Conservation (phyloP, 2,888 invertebrate genomes). For the Ochropacha duplaris region DNA sequence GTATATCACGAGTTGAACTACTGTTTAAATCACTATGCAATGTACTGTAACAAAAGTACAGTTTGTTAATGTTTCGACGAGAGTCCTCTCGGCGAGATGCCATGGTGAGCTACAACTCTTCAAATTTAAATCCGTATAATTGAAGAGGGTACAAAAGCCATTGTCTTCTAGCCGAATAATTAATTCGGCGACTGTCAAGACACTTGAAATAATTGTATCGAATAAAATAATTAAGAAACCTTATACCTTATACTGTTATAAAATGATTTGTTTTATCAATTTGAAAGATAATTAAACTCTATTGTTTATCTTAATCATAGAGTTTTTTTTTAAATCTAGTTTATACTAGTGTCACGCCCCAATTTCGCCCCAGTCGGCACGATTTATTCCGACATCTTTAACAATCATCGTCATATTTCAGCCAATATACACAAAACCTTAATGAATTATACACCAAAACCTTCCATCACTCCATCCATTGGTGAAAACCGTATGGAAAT, state of each 20-base stretch:
- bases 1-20: neutral
- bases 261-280: neutral
- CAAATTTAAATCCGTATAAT: conserved; percentile 12
- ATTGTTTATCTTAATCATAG: too few species aligned
- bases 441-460: too few species aligned
- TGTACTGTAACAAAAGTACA: neutral
- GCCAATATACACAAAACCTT: too few species aligned
- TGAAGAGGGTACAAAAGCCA: conserved; percentile 6
- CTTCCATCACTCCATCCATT: too few species aligned
- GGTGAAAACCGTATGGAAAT: too few species aligned
- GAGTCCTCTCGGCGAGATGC: neutral
- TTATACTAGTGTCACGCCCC: too few species aligned
- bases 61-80: neutral
- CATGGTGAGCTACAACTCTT: neutral
- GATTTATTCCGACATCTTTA: too few species aligned
- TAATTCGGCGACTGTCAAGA: conserved; percentile 8
- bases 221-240: neutral
- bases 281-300: too few species aligned
- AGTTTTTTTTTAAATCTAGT: too few species aligned
- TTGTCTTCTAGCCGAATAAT: conserved; percentile 9
- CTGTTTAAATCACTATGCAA: neutral
- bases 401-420: too few species aligned
- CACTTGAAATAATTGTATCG: neutral
- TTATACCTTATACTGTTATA: neutral
- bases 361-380: too few species aligned